These are phyloP conservation scores for Endomychus coccineus DNA, from an alignment of 2,888 invertebrate species.

Conservation along the genomic window DNA sequence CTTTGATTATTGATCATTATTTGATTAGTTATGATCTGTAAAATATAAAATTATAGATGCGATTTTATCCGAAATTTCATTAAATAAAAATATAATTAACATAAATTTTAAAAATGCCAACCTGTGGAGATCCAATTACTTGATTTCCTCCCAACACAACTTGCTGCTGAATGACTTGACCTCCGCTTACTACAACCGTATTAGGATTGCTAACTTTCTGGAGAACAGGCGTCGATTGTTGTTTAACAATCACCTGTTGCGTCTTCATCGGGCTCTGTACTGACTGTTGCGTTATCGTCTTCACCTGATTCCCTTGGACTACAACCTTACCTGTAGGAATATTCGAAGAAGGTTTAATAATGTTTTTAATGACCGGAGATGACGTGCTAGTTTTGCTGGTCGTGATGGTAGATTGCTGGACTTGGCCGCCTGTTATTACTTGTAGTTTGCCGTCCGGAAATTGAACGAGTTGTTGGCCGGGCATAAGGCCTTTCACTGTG, in stretches of 20 bases:
- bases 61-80: no score
- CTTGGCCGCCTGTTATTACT: slow-evolving; percentile 55
- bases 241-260: slow-evolving; percentile 37
- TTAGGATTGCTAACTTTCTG: slow-evolving; percentile 39
- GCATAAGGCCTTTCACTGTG: slow-evolving; percentile 82
- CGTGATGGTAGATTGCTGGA: slow-evolving; percentile 36
- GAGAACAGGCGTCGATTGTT: slow-evolving; percentile 37
- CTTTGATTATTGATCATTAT: slow-evolving; percentile 71
- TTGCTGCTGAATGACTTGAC: slow-evolving; percentile 39
- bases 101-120: no score
- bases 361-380: slow-evolving; percentile 23
- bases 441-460: slow-evolving; percentile 91
- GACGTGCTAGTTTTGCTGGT: slow-evolving; percentile 35
- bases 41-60: slow-evolving; percentile 25
- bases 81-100: no score
- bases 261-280: slow-evolving; percentile 34
- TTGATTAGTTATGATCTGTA: slow-evolving; percentile 52
- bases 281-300: slow-evolving; percentile 24
- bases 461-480: slow-evolving; percentile 88
- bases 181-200: slow-evolving; percentile 40
- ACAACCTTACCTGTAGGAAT: slow-evolving; percentile 34
- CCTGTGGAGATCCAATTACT: slow-evolving; percentile 20
- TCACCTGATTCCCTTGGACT: slow-evolving; percentile 27
- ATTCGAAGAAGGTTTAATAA: slow-evolving; percentile 30
- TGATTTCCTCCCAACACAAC: slow-evolving; percentile 40